Evolutionary conservation across 1,140 invertebrate species (phyloP).

Genomic region (Diabrotica virgifera): DNA sequence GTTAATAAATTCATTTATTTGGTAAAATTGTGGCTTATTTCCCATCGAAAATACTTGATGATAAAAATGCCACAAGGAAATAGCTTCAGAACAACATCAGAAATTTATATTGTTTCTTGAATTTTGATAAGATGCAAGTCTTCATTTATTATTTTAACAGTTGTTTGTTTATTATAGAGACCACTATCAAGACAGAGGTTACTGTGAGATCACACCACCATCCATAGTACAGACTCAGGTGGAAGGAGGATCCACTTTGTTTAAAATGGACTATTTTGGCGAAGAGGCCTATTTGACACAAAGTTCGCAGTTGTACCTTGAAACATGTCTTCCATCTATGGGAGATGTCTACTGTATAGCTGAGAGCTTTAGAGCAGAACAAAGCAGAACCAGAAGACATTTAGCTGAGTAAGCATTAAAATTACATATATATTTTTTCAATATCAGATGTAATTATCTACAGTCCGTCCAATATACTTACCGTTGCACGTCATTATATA

Average conservation of each 20-base stretch:
- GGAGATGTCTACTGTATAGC: constrained; percentile 98
- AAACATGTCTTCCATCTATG: constrained; percentile 91
- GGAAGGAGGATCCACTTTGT: constrained; percentile 97
- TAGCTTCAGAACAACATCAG: no score
- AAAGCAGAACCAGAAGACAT: constrained; percentile 94
- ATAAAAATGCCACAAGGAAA: no score
- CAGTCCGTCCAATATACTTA: no score
- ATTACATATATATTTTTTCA: no score
- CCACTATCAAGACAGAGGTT: constrained; percentile 83
- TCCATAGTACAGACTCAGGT: constrained; percentile 95
- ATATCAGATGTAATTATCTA: no score
- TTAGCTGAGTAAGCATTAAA: constrained; percentile 76
- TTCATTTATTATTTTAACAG: not conserved
- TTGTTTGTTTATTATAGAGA: constrained; percentile 56
- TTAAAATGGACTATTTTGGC: constrained; percentile 93
- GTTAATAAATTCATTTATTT: no score
- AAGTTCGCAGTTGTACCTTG: constrained; percentile 98
- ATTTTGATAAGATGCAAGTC: no score
- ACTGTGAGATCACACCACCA: constrained; percentile 94
- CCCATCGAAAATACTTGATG: no score
- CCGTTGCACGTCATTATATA: no score
- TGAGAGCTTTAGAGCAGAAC: constrained; percentile 96
- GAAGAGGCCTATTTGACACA: constrained; percentile 94
- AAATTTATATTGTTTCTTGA: no score
- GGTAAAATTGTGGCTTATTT: no score